Evolutionary conservation across 64 coral and sea anemone species (phyloP).

Genomic region (Actinia tenebrosa): DNA sequence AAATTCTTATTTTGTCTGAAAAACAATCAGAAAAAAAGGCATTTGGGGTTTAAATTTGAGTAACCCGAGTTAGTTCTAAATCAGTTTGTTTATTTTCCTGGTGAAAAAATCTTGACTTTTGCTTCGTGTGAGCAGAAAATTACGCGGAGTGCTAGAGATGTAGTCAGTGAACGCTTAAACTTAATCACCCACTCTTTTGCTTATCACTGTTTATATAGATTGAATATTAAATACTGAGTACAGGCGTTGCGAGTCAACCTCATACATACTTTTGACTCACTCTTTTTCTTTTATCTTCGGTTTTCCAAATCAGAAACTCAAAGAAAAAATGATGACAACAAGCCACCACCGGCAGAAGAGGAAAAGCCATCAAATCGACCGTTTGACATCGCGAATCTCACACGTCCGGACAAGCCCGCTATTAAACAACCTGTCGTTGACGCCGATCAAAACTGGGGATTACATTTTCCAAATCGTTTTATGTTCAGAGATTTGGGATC

Average conservation of each 20-base stretch:
- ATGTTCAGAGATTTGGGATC: constrained; percentile 25
- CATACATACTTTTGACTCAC: neutral
- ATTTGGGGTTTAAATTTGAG: neutral
- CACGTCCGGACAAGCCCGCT: constrained; percentile 44
- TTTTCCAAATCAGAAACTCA: constrained; percentile 17
- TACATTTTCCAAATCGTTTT: neutral
- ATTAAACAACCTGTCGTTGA: constrained; percentile 25
- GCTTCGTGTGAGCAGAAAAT: neutral
- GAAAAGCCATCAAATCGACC: constrained; percentile 49
- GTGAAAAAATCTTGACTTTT: neutral
- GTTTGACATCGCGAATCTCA: constrained; percentile 86
- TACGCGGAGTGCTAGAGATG: neutral
- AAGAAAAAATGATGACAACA: constrained; percentile 31
- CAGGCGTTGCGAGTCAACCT: neutral
- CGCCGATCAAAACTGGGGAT: constrained; percentile 23
- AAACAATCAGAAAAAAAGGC: neutral
- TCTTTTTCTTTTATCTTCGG: neutral
- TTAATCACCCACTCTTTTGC: neutral
- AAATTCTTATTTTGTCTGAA: neutral
- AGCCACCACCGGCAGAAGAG: neutral
- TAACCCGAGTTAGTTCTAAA: neutral
- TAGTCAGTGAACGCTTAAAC: neutral
- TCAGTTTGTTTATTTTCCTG: neutral
- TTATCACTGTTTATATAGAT: neutral
- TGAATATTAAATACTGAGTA: neutral